A percentile compares a stretch with the other conserved stretches of the same genome.
These are phyloP conservation scores for Lutra lutra DNA, from an alignment of 2,797 vertebrate genomes.

Conservation along the genomic window DNA sequence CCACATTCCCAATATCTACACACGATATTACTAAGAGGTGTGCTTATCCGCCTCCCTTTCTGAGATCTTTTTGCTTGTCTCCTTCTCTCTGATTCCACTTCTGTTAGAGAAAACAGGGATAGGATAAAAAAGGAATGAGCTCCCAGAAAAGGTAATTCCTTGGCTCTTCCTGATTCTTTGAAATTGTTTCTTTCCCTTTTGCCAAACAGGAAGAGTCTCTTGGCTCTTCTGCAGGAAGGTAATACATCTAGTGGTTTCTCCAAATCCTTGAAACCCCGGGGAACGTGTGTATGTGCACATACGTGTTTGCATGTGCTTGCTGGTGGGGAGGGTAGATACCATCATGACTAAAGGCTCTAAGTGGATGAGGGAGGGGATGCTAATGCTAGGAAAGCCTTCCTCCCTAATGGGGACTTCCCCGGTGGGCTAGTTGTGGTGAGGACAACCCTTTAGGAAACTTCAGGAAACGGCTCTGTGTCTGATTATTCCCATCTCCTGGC, in stretches of 20 bases:
- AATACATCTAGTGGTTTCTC: not conserved
- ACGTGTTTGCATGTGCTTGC: not conserved
- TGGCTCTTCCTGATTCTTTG: not conserved
- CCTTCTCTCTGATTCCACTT: conserved; percentile 36
- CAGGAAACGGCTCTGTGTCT: not conserved
- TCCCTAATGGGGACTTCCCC: not conserved
- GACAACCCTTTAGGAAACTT: not conserved
- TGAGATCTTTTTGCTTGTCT: not conserved
- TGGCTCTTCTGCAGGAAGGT: not conserved
- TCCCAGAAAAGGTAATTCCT: not conserved
- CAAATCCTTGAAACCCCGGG: not conserved
- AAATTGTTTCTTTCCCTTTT: not conserved
- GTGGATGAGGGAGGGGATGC: not conserved
- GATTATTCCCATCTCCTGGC: not conserved
- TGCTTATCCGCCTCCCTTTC: not conserved
- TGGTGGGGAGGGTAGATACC: not conserved
- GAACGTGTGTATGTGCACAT: too few species aligned
- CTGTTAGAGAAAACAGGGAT: not conserved
- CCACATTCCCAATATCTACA: not conserved
- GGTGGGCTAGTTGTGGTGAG: not conserved
- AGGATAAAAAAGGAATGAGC: not conserved
- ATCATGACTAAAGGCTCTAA: not conserved
- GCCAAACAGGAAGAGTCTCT: not conserved
- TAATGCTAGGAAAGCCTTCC: not conserved
- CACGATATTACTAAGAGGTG: not conserved